These are phyloP conservation scores for Spodoptera exigua DNA, from an alignment of 2,888 invertebrate genomes.

Conservation along the genomic window DNA sequence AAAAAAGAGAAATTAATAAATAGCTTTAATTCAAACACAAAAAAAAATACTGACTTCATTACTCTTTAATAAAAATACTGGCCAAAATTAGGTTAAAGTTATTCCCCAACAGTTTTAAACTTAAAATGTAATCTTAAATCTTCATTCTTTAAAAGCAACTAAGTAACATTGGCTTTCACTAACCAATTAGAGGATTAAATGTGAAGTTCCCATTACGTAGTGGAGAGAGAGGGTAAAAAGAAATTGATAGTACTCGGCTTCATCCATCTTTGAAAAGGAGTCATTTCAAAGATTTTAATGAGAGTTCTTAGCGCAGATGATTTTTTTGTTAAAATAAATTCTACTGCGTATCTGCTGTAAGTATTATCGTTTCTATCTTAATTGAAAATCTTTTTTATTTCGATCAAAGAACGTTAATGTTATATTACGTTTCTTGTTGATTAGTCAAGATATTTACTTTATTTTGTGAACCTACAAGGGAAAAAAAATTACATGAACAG, in stretches of 20 bases:
- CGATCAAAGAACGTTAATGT: conserved; percentile 11
- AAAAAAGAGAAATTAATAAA: too few relatives aligned
- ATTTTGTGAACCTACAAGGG: too few relatives aligned
- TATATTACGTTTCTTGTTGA: not conserved
- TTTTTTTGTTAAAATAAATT: conserved; percentile 37
- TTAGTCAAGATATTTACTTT: too few relatives aligned
- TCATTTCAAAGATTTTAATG: conserved; percentile 53
- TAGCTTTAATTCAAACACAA: too few relatives aligned
- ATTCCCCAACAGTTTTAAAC: too few relatives aligned
- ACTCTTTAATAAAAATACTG: too few relatives aligned
- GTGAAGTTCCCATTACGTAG: conserved; percentile 26
- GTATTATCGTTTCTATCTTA: conserved; percentile 22
- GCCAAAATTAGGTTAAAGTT: too few relatives aligned
- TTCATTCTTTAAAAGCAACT: not conserved
- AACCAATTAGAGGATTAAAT: conserved; percentile 48
- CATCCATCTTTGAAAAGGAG: conserved; percentile 36
- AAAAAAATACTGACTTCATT: too few relatives aligned
- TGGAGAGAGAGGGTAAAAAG: conserved; percentile 23
- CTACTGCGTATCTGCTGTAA: conserved; percentile 16
- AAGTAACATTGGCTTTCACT: conserved; percentile 16
- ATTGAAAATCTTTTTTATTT: conserved; percentile 17
- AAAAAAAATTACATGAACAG: too few relatives aligned
- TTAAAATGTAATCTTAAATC: too few relatives aligned
- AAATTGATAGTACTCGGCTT: conserved; percentile 36
- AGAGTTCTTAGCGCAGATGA: conserved; percentile 39